These are phyloP conservation scores for Gymnocypris eckloni DNA, from an alignment of 2,797 vertebrate species.

Conservation along the genomic window DNA sequence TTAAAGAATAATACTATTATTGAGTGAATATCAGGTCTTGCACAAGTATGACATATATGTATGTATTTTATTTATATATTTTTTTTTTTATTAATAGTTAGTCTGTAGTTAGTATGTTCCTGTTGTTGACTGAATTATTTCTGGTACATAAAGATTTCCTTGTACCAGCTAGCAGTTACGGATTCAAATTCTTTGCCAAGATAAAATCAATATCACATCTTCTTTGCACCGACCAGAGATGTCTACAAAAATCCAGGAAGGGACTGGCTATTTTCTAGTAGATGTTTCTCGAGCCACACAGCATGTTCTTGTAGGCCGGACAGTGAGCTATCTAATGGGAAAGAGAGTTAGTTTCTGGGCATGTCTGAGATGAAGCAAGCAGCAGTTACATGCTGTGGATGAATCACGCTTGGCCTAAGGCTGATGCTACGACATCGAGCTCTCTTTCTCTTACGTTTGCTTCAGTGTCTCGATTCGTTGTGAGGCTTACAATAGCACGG, in stretches of 20 bases:
- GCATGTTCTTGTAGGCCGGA: not conserved
- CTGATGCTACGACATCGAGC: conserved; percentile 15
- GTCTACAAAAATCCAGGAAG: conserved; percentile 11
- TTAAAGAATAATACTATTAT: not conserved
- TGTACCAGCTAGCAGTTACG: not conserved
- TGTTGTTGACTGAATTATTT: not conserved
- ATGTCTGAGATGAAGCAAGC: conserved; percentile 23
- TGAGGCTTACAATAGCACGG: conserved; percentile 32
- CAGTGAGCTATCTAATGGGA: conserved; percentile 29
- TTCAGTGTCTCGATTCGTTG: conserved; percentile 26
- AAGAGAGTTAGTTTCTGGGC: conserved; percentile 28
- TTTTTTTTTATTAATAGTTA: no score
- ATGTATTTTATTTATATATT: no score
- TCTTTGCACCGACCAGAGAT: not conserved
- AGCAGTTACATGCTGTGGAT: conserved; percentile 28
- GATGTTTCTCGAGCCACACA: not conserved
- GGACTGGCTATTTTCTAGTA: not conserved
- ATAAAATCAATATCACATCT: conserved; percentile 12
- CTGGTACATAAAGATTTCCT: conserved; percentile 12
- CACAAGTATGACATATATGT: not conserved
- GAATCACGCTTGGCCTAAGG: conserved; percentile 31
- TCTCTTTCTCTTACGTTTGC: conserved; percentile 40
- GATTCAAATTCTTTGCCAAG: conserved; percentile 6
- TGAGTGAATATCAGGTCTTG: not conserved
- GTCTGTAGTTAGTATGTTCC: not conserved